Conservation (phyloP, 2,113 vertebrate species). For the Anas platyrhynchos region DNA sequence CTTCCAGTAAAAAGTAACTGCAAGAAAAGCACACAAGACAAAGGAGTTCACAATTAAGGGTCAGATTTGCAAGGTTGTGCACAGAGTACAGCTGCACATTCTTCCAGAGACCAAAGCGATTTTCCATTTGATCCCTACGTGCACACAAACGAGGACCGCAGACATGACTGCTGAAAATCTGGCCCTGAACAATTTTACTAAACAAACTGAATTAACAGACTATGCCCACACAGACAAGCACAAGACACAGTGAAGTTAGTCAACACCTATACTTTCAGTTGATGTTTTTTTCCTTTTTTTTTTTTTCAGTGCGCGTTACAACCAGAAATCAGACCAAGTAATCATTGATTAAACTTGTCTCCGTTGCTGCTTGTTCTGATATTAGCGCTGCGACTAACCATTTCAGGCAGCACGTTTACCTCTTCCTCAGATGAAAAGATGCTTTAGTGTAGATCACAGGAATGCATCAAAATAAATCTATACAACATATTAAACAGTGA, state of each 20-base stretch:
- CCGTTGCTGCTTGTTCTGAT: constrained; percentile 8
- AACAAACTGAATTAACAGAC: constrained; percentile 54
- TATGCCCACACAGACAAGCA: constrained; percentile 65
- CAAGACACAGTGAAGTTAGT: constrained; percentile 53
- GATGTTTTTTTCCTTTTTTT: not conserved
- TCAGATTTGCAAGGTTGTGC: not conserved
- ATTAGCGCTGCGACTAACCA: not conserved
- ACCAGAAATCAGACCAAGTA: not conserved
- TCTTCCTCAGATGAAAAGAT: constrained; percentile 41
- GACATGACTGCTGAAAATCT: constrained; percentile 25
- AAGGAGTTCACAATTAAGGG: constrained; percentile 33
- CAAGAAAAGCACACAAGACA: constrained; percentile 40
- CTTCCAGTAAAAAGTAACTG: constrained; percentile 55
- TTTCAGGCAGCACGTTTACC: constrained; percentile 51
- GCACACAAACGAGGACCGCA: constrained; percentile 4
- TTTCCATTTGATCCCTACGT: not conserved
- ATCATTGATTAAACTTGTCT: not conserved
- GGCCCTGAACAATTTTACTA: constrained; percentile 38
- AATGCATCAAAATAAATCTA: constrained; percentile 52
- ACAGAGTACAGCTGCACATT: not conserved
- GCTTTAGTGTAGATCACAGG: constrained; percentile 31
- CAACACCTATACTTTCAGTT: constrained; percentile 57
- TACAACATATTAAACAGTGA: constrained; percentile 37
- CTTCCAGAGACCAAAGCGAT: not conserved
- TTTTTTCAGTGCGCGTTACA: not conserved